A percentile compares a stretch with the other conserved stretches of the same genome.
These are phyloP conservation scores for Papilio polytes DNA, from an alignment of 1,140 invertebrate genomes.

Conservation along the genomic window DNA sequence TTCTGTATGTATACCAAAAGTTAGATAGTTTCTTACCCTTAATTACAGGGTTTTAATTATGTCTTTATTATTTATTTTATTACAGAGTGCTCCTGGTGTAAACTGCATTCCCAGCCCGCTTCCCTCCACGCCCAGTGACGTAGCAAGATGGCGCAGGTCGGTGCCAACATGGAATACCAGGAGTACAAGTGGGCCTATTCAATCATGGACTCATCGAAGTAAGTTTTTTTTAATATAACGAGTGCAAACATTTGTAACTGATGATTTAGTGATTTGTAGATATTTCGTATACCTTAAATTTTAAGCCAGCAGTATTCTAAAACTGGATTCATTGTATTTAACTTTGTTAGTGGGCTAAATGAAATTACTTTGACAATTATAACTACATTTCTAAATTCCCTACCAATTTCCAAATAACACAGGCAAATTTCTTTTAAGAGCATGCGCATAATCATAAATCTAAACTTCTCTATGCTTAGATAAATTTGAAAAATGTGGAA, in stretches of 20 bases:
- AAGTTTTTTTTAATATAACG: slow-evolving; percentile 48
- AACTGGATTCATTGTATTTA: no score
- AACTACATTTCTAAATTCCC: no score
- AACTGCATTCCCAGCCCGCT: slow-evolving; percentile 37
- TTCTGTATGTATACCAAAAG: no score
- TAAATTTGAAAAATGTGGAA: not conserved
- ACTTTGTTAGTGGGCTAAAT: no score
- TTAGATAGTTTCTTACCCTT: not conserved
- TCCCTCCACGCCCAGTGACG: slow-evolving; percentile 35
- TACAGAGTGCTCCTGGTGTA: slow-evolving; percentile 54
- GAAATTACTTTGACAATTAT: no score
- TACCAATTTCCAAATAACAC: no score
- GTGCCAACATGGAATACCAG: slow-evolving; percentile 83
- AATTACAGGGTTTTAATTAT: not conserved
- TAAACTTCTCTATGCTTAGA: not conserved
- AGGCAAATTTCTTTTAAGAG: no score
- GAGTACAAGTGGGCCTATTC: slow-evolving; percentile 94
- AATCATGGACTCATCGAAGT: slow-evolving; percentile 96
- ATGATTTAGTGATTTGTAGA: no score
- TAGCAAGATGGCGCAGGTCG: slow-evolving; percentile 78
- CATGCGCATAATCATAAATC: no score
- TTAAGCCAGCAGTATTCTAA: no score
- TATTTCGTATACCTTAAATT: no score
- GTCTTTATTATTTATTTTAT: slow-evolving; percentile 35
- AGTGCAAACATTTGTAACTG: no score